Conservation (phyloP, 2,888 invertebrate genomes). For the Liodrosophila aerea region DNA sequence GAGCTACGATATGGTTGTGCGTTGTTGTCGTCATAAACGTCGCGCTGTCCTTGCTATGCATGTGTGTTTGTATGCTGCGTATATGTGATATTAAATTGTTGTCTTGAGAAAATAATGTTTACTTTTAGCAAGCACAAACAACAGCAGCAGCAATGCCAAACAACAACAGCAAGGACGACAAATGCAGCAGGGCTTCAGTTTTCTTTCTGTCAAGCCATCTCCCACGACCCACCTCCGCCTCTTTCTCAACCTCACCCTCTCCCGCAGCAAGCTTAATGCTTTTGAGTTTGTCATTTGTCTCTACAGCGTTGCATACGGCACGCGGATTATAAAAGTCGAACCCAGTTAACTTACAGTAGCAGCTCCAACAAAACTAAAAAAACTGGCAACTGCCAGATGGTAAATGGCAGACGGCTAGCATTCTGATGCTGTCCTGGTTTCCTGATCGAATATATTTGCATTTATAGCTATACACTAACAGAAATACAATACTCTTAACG, state of each 20-base stretch:
- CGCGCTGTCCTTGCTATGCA: slow-evolving; percentile 23
- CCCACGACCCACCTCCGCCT: neutral
- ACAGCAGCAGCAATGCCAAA: slow-evolving; percentile 13
- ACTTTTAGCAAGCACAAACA: slow-evolving; percentile 56
- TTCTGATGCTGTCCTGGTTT: neutral
- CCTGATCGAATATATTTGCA: slow-evolving; percentile 38
- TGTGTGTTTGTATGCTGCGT: slow-evolving; percentile 44
- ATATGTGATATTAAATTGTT: slow-evolving; percentile 75
- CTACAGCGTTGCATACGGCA: slow-evolving; percentile 60
- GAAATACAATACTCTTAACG: neutral
- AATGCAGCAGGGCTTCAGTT: slow-evolving; percentile 20
- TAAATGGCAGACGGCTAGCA: slow-evolving; percentile 20
- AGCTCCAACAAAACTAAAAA: neutral
- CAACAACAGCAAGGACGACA: slow-evolving; percentile 40
- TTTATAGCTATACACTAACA: slow-evolving; percentile 3
- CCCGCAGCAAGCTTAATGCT: slow-evolving; percentile 63
- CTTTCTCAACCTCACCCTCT: neutral
- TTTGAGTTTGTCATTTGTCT: slow-evolving; percentile 75
- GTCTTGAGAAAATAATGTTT: slow-evolving; percentile 73
- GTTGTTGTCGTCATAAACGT: slow-evolving; percentile 33
- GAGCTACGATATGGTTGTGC: slow-evolving; percentile 37
- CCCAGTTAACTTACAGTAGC: slow-evolving; percentile 55
- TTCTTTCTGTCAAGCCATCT: neutral
- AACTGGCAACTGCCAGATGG: slow-evolving; percentile 39
- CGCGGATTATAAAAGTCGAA: slow-evolving; percentile 75